Conservation (phyloP, 2,797 vertebrate genomes). For the Macrochelys suwanniensis region DNA sequence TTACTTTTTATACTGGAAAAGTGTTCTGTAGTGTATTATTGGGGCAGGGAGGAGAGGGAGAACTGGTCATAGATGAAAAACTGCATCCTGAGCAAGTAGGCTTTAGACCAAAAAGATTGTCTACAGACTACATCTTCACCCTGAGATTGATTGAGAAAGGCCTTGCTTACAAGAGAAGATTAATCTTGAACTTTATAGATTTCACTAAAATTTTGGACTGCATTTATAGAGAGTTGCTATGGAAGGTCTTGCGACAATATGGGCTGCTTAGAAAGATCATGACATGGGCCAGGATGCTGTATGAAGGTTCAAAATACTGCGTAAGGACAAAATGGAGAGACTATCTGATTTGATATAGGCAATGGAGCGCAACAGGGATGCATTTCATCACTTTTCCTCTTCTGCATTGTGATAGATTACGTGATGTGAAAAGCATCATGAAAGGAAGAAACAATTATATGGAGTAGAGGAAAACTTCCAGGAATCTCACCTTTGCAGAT, state of each 20-base stretch:
- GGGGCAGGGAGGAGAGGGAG: fast-evolving
- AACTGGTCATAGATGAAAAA: neutral
- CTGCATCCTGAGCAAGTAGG: too few species aligned
- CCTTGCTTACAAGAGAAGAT: neutral
- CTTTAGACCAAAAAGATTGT: too few species aligned
- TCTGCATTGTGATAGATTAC: neutral
- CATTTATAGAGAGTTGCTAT: neutral
- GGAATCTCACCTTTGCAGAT: neutral
- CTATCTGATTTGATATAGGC: neutral
- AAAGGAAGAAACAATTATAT: neutral
- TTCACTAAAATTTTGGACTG: neutral
- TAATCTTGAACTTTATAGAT: neutral
- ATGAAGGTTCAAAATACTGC: neutral
- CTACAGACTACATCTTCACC: neutral
- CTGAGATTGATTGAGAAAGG: neutral
- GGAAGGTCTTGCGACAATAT: neutral
- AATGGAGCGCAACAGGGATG: neutral
- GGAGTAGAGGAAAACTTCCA: neutral
- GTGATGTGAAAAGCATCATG: neutral
- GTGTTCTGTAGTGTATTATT: neutral
- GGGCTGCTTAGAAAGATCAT: too few species aligned
- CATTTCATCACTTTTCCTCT: neutral
- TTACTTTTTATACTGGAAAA: neutral
- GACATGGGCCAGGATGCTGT: neutral
- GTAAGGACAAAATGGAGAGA: neutral